Evolutionary conservation across 1,140 invertebrate species (phyloP).

Genomic region (Harlomillsia oculata): DNA sequence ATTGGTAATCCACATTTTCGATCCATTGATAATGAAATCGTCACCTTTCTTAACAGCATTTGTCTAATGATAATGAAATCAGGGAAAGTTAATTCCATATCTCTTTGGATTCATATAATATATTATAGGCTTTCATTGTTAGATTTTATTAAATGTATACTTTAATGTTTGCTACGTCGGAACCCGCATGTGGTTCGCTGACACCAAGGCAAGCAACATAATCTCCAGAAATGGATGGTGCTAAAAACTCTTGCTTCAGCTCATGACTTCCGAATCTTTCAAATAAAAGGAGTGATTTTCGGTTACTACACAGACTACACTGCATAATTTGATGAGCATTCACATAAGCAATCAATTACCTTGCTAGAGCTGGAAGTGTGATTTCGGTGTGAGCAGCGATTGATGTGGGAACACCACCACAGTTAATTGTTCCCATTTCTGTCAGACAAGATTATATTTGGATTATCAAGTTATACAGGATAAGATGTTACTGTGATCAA

Average conservation of each 20-base stretch:
- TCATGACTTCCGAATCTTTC: constrained; percentile 49
- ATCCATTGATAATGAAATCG: constrained; percentile 51
- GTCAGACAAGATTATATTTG: not conserved
- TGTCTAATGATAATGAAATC: constrained; percentile 37
- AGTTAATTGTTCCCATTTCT: no score
- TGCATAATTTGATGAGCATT: not conserved
- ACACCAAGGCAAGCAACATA: constrained; percentile 50
- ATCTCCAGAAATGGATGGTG: constrained; percentile 49
- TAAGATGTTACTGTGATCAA: no score
- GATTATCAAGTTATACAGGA: not conserved
- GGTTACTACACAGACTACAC: not conserved
- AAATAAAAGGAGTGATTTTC: not conserved
- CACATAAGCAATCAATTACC: not conserved
- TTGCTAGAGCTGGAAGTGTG: constrained; percentile 45
- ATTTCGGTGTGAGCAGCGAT: constrained; percentile 50
- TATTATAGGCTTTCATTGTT: not conserved
- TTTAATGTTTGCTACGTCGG: constrained; percentile 49
- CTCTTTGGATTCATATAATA: not conserved
- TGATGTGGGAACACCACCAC: constrained; percentile 49
- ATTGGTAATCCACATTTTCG: constrained; percentile 54
- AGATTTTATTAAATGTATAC: constrained; percentile 4
- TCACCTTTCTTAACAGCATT: constrained; percentile 43
- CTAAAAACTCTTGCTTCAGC: constrained; percentile 49
- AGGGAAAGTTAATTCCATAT: not conserved
- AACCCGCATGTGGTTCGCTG: constrained; percentile 49